Base-by-base conservation (phyloP, 1,140 invertebrate species). In the Plutomurus gul region DNA sequence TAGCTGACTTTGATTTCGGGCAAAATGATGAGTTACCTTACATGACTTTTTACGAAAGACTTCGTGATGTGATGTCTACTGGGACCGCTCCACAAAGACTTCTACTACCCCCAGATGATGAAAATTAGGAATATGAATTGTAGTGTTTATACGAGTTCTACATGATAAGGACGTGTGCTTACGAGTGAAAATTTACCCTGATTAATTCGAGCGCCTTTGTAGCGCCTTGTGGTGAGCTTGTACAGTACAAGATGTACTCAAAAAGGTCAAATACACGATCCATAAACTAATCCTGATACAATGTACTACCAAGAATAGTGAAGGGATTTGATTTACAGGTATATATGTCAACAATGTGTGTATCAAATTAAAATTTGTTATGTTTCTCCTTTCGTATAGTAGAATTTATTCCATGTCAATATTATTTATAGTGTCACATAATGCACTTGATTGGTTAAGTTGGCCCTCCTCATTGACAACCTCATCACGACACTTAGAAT, bases 1-100 rank as follows among this genome's bases (percentile, higher is more conserved):
- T 95, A 3, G 94, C 94, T 0, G 92, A 95, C 85, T 95, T 96
- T 84, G 93, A 96, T 86, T 96, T 95, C 85, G 92, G 93, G 1
- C 91, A 93, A 82, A 90, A 90, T 85, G 88, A 90, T 10, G 92
- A 95, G 78, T 89, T 94, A 86, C 93, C 94, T 81, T 95, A 95
- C 84, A 95, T 94, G 87, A 94, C 93, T 25, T 95, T 96, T 84
- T 88, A 89, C 5, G 93, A 95, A 84, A 88, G 94, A 49, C 88
- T 95, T 3, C 87, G 91, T 30, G 93, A 94, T 81, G 93, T 93
- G n/a, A 90, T 95, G 20, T 76, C 60, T 22, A 46, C 40, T 1
- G 51, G 56, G n/a, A 40, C 18, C 33, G 30, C 33, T 65, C 56
- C 39, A 11, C 56, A 20, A 22, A 72, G 70, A 40, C 36, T 72